A percentile compares a stretch with the other conserved stretches of the same genome.
Evolutionary conservation across 2,797 vertebrate species (phyloP).

Genomic region (Distichodus sexfasciatus): DNA sequence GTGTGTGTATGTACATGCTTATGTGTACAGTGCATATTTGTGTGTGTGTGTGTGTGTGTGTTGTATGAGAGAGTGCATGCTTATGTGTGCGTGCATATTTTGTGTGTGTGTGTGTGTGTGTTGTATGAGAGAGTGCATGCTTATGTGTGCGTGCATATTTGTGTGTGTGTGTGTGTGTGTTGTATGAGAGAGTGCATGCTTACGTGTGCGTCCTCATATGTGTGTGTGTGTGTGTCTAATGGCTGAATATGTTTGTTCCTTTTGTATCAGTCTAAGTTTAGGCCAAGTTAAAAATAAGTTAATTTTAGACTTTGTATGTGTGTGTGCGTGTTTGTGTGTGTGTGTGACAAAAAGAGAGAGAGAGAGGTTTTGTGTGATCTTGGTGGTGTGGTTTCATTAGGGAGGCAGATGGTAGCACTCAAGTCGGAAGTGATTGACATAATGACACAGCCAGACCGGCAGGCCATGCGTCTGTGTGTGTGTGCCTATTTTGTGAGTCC

Average conservation of each 20-base stretch:
- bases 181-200: no score
- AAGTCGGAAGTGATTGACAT: constrained; percentile 80
- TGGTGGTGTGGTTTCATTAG: constrained; percentile 72
- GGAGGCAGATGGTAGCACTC: constrained; percentile 81
- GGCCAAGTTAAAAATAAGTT: no score
- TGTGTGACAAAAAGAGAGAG: not conserved
- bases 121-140: no score
- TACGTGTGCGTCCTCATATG: not conserved
- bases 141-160: no score
- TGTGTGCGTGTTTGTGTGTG: not conserved
- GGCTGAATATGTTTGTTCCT: no score
- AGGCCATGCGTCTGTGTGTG: constrained; percentile 44
- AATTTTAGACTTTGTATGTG: no score
- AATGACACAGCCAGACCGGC: constrained; percentile 69
- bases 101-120: not conserved
- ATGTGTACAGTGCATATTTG: no score
- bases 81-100: no score
- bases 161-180: no score
- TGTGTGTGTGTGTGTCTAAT: no score
- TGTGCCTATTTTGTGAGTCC: constrained; percentile 25
- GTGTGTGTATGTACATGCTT: no score
- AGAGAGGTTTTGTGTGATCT: constrained; percentile 50
- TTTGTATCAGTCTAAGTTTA: no score
- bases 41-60: not conserved
- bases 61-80: not conserved